Conservation (phyloP, 2,888 invertebrate genomes). For the Nymphalis polychloros region DNA sequence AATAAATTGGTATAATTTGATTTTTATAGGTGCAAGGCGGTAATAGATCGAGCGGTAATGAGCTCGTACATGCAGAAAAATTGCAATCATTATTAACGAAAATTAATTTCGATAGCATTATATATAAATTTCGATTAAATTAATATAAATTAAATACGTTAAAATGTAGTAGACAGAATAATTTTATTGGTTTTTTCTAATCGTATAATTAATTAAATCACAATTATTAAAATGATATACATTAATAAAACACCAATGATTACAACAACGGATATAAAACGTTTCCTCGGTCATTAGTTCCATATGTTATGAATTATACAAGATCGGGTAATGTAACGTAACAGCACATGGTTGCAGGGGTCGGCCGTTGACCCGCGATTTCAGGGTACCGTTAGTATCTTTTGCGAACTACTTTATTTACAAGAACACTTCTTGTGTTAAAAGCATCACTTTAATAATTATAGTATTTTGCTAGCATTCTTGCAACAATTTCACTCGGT, state of each 20-base stretch:
- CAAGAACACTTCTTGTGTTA: constrained; percentile 8
- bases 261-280: constrained; percentile 28
- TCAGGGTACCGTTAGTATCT: constrained; percentile 69
- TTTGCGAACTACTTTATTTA: constrained; percentile 48
- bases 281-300: constrained; percentile 31
- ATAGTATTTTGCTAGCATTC: background rate
- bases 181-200: too few relatives aligned
- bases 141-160: too few relatives aligned
- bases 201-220: background rate
- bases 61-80: constrained; percentile 23
- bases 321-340: constrained; percentile 29
- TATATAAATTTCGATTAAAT: background rate
- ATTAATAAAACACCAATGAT: constrained; percentile 1
- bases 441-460: background rate
- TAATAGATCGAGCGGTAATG: constrained; percentile 30
- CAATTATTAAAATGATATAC: background rate
- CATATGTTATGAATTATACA: constrained; percentile 34
- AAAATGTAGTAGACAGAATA: too few relatives aligned
- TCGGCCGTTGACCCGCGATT: constrained; percentile 68
- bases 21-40: constrained; percentile 27
- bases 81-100: constrained; percentile 17
- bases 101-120: background rate
- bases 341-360: constrained; percentile 63
- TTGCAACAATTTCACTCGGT: too few relatives aligned
- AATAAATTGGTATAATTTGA: constrained; percentile 39